Percentiles rank a stretch among this genome's conserved stretches.
These are phyloP conservation scores for Leptoteleia sp. DNA, from an alignment of 1,140 invertebrate genomes.

Conservation along the genomic window DNA sequence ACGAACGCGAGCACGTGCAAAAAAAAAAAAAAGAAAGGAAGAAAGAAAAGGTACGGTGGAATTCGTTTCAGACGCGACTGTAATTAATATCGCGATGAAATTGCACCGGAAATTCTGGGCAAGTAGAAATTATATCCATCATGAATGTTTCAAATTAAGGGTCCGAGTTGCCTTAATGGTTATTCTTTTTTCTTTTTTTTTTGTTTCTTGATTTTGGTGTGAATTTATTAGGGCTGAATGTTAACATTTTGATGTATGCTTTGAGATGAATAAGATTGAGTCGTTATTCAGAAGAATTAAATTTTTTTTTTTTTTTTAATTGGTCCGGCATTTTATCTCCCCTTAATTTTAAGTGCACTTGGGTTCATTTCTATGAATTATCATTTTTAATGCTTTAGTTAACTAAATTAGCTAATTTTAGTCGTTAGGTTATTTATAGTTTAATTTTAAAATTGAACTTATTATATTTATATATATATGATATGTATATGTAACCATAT, in stretches of 20 bases:
- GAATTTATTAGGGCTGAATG: conserved; percentile 24
- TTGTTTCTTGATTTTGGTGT: conserved; percentile 14
- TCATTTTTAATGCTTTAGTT: too few relatives aligned
- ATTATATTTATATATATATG: too few relatives aligned
- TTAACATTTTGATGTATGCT: not conserved
- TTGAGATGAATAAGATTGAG: conserved; percentile 7
- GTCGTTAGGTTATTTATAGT: too few relatives aligned
- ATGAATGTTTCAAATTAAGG: conserved; percentile 47
- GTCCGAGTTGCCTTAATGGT: conserved; percentile 16
- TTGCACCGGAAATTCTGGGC: conserved; percentile 26
- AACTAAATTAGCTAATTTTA: too few relatives aligned
- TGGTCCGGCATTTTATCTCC: too few relatives aligned
- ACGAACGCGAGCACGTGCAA: conserved; percentile 10
- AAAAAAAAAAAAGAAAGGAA: too few relatives aligned
- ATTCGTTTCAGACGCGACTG: conserved; percentile 19
- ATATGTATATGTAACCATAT: too few relatives aligned
- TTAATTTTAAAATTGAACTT: too few relatives aligned
- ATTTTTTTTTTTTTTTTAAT: too few relatives aligned
- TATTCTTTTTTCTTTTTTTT: too few relatives aligned
- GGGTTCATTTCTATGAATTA: too few relatives aligned
- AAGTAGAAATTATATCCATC: conserved; percentile 37
- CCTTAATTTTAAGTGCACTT: too few relatives aligned
- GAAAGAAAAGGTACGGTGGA: not conserved
- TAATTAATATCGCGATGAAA: conserved; percentile 43
- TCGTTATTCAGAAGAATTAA: conserved; percentile 13